A percentile compares a stretch with the other conserved stretches of the same genome.
These are phyloP conservation scores for Yponomeuta plumbellus DNA, from an alignment of 2,888 invertebrate genomes.

Conservation along the genomic window DNA sequence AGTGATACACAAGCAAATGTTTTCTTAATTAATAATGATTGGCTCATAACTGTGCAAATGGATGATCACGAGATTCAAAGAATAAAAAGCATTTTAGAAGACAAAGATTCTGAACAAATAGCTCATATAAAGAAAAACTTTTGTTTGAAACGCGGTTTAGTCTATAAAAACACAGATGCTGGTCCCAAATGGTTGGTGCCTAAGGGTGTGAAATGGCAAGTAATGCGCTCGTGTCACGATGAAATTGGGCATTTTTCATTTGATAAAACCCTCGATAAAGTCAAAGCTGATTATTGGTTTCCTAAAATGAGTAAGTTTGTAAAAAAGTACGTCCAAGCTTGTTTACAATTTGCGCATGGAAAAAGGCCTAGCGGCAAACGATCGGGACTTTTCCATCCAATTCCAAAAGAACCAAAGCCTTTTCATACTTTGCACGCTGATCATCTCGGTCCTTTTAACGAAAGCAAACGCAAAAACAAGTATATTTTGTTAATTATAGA, in stretches of 20 bases:
- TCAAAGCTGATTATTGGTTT: conserved; percentile 28
- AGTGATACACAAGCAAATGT: neutral
- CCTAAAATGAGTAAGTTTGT: conserved; percentile 26
- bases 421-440: conserved; percentile 31
- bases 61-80: conserved; percentile 6
- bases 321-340: conserved; percentile 26
- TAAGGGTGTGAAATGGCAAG: conserved; percentile 24
- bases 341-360: conserved; percentile 27
- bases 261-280: conserved; percentile 25
- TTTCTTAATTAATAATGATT: neutral
- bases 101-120: neutral
- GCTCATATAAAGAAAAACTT: conserved; percentile 16
- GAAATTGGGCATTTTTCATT: conserved; percentile 25
- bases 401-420: conserved; percentile 24
- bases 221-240: conserved; percentile 25
- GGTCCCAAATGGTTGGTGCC: conserved; percentile 18
- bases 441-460: conserved; percentile 26
- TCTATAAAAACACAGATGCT: neutral
- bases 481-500: conserved; percentile 24
- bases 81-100: conserved; percentile 12
- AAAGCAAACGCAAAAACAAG: conserved; percentile 22
- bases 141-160: conserved; percentile 13
- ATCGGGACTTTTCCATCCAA: conserved; percentile 27
- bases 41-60: conserved; percentile 25
- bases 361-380: conserved; percentile 25